phyloP scores from a whole-genome alignment of 2,797 vertebrate species.

The Typhlichthys eigenmanni region DNA sequence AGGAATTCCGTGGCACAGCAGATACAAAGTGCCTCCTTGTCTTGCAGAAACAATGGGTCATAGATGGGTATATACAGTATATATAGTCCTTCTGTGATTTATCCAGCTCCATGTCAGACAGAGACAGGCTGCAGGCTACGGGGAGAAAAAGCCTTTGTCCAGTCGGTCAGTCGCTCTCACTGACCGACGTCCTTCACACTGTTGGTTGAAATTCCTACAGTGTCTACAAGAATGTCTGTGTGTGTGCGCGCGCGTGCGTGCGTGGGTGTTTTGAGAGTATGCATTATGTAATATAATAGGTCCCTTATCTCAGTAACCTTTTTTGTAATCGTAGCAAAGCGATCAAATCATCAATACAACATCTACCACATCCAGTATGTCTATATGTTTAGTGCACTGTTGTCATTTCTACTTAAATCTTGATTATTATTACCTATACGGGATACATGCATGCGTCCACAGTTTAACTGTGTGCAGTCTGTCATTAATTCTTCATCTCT shows the following conservation, averaged over 20 bases:
- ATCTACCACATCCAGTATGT: background rate
- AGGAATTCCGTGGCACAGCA: constrained; percentile 62
- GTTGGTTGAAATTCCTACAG: constrained; percentile 68
- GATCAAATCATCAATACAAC: background rate
- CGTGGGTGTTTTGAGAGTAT: no score
- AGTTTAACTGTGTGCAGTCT: background rate
- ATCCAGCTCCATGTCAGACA: constrained; percentile 53
- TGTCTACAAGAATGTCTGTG: constrained; percentile 47
- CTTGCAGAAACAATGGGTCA: constrained; percentile 63
- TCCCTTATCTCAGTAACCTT: no score
- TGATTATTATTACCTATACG: no score
- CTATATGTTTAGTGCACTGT: background rate
- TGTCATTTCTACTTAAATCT: background rate
- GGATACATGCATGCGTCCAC: no score
- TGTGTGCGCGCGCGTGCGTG: background rate
- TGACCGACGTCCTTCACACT: constrained; percentile 55
- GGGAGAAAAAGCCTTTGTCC: constrained; percentile 71
- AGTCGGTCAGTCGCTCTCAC: constrained; percentile 52
- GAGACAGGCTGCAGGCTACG: constrained; percentile 41
- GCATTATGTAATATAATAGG: no score
- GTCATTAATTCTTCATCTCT: background rate
- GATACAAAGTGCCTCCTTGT: constrained; percentile 76
- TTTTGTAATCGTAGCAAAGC: no score
- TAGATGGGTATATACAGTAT: constrained; percentile 48
- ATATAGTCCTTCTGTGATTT: constrained; percentile 68